Conservation (phyloP, 2,797 vertebrate genomes). For the Myoxocephalus aenaeus region DNA sequence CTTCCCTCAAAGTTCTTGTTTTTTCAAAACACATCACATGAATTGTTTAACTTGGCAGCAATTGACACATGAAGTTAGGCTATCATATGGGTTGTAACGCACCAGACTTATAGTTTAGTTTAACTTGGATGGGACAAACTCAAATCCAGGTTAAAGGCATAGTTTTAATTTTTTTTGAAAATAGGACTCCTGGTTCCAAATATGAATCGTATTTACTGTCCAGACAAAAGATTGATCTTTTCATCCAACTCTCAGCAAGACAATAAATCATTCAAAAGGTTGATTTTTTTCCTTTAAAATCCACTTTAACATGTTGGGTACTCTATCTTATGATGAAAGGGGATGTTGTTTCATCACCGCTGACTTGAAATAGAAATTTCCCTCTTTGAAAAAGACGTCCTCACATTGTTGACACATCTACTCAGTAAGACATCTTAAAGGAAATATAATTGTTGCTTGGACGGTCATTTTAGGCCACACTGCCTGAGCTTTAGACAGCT, state of each 20-base stretch:
- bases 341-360: background rate
- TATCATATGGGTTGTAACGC: background rate
- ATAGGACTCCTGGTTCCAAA: background rate
- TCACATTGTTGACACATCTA: background rate
- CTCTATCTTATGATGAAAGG: background rate
- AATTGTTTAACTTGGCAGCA: background rate
- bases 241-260: background rate
- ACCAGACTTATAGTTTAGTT: background rate
- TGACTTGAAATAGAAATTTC: background rate
- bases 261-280: background rate
- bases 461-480: background rate
- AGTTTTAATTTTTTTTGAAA: background rate
- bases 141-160: background rate
- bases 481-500: background rate
- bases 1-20: slow-evolving; percentile 4
- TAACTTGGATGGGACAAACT: background rate
- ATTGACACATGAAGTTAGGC: background rate
- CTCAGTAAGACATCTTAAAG: background rate
- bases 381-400: background rate
- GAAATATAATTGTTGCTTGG: background rate
- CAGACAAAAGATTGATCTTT: background rate
- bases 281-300: background rate
- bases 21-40: slow-evolving; percentile 8
- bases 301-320: background rate
- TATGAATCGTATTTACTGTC: background rate